Percentiles rank a stretch among this genome's conserved stretches.
These are phyloP conservation scores for Oophaga sylvatica DNA, from an alignment of 2,797 vertebrate genomes.

Conservation along the genomic window DNA sequence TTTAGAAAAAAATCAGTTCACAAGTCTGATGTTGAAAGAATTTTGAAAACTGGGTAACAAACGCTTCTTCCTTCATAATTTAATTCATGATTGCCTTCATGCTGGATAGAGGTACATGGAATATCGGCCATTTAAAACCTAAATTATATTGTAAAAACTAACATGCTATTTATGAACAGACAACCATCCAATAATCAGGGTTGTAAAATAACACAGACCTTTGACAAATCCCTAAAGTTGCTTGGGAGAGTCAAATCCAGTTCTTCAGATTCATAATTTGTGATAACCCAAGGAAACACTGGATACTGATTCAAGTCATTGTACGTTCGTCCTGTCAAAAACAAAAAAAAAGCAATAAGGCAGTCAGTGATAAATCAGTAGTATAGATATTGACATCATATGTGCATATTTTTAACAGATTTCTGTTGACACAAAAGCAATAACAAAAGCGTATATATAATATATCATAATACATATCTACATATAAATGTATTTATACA, in stretches of 20 bases:
- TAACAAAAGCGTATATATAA: neutral
- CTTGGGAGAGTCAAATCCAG: conserved; percentile 97
- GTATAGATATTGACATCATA: neutral
- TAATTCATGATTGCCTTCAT: neutral
- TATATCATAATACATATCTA: neutral
- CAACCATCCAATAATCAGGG: neutral
- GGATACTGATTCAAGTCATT: conserved; percentile 98
- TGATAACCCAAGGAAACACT: conserved; percentile 98
- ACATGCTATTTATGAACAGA: neutral
- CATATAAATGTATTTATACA: no score
- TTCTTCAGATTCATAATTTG: conserved; percentile 94
- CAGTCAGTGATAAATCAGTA: neutral
- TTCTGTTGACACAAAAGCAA: neutral
- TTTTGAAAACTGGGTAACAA: neutral
- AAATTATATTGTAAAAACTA: neutral
- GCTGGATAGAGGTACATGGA: neutral
- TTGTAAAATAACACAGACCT: conserved; percentile 76
- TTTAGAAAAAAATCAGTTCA: neutral
- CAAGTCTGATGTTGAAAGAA: neutral
- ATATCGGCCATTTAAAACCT: neutral
- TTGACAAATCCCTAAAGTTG: conserved; percentile 98
- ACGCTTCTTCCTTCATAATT: neutral
- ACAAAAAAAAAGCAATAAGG: conserved; percentile 20
- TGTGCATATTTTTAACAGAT: neutral
- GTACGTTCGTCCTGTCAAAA: conserved; percentile 84